Evolutionary conservation across 2,888 invertebrate species (phyloP).

Genomic region (Trisateles emortualis): DNA sequence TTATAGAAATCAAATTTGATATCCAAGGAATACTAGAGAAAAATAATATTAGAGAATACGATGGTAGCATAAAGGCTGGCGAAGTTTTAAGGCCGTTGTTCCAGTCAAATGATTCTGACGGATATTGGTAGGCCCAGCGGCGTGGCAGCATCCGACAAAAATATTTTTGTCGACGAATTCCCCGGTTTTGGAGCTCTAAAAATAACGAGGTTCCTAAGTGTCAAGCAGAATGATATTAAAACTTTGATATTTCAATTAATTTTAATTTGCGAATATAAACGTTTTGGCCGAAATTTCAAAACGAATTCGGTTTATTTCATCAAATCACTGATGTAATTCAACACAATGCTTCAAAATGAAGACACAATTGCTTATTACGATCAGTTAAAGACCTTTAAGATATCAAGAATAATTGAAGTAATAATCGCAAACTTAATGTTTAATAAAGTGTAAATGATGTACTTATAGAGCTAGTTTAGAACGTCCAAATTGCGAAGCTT

Average conservation of each 20-base stretch:
- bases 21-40: constrained; percentile 21
- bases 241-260: constrained; percentile 45
- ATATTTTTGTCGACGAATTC: constrained; percentile 16
- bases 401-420: too few relatives aligned
- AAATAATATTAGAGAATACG: constrained; percentile 8
- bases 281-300: constrained; percentile 16
- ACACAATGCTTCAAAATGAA: neutral
- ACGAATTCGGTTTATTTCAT: constrained; percentile 18
- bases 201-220: constrained; percentile 46
- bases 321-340: constrained; percentile 6
- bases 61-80: constrained; percentile 22
- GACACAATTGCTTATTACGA: neutral
- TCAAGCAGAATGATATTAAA: constrained; percentile 38
- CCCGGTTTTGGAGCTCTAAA: constrained; percentile 29
- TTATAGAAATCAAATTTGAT: constrained; percentile 38
- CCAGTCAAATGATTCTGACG: constrained; percentile 34
- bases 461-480: too few relatives aligned
- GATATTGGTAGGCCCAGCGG: constrained; percentile 36
- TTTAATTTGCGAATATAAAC: constrained; percentile 29
- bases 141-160: constrained; percentile 14
- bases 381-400: neutral
- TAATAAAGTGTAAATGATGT: too few relatives aligned
- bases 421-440: too few relatives aligned
- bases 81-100: constrained; percentile 37
- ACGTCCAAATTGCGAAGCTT: too few relatives aligned